Conservation (phyloP, 2,888 invertebrate species). For the Hypomecis atomaria region DNA sequence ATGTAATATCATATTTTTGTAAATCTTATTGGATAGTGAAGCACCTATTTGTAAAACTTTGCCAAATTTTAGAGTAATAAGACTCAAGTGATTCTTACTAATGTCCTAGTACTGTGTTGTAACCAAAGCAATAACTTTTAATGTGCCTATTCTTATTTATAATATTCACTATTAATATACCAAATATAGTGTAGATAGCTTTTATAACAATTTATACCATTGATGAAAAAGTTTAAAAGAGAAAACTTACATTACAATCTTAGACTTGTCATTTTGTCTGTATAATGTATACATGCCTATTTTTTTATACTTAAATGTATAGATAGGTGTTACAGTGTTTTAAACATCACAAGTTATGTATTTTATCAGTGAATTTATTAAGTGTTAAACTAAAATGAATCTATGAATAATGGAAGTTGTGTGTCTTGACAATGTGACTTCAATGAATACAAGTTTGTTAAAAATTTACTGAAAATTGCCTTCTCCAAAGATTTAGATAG, state of each 20-base stretch:
- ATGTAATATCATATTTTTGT: conserved; percentile 68
- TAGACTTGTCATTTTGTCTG: conserved; percentile 26
- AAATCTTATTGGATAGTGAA: conserved; percentile 62
- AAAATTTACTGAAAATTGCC: conserved; percentile 16
- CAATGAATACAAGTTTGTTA: too few species aligned
- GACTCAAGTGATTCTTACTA: conserved; percentile 73
- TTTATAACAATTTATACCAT: conserved; percentile 22
- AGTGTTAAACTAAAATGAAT: conserved; percentile 5
- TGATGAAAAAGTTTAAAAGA: conserved; percentile 15
- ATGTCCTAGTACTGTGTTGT: conserved; percentile 71
- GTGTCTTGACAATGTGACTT: too few species aligned
- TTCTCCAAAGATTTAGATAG: conserved; percentile 29
- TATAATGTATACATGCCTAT: conserved; percentile 33
- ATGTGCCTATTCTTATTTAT: conserved; percentile 76
- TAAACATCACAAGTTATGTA: conserved; percentile 30
- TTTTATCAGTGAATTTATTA: conserved; percentile 18
- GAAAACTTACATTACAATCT: background rate
- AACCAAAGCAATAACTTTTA: conserved; percentile 83
- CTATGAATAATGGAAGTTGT: too few species aligned
- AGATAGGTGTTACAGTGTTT: conserved; percentile 25
- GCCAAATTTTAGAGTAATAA: conserved; percentile 76
- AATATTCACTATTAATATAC: conserved; percentile 65
- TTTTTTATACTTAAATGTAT: conserved; percentile 12
- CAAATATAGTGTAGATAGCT: conserved; percentile 70
- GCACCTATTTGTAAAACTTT: conserved; percentile 67